A percentile compares a stretch with the other conserved stretches of the same genome.
Evolutionary conservation across 2,797 vertebrate genomes (phyloP).

Genomic region (Champsocephalus gunnari): DNA sequence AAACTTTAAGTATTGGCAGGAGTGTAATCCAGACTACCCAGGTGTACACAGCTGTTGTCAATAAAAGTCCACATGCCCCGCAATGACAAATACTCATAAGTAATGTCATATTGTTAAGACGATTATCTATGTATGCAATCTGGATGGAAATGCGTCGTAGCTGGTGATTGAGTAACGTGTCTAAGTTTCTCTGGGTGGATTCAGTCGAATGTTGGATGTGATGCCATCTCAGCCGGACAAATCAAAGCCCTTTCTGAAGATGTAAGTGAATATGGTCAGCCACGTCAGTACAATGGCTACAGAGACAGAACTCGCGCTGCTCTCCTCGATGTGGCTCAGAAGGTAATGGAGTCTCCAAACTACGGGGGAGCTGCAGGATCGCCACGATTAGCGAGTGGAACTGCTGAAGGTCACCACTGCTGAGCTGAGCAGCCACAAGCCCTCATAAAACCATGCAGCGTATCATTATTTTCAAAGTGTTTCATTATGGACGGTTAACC

Average conservation of each 20-base stretch:
- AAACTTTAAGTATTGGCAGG: constrained; percentile 46
- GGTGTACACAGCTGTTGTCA: constrained; percentile 68
- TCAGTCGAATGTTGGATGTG: not conserved
- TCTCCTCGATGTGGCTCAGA: constrained; percentile 69
- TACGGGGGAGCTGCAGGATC: constrained; percentile 70
- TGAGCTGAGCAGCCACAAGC: constrained; percentile 80
- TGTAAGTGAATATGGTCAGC: constrained; percentile 41
- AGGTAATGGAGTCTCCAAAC: constrained; percentile 76
- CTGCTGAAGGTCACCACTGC: constrained; percentile 81
- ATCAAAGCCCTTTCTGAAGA: constrained; percentile 35
- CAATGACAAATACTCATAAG: constrained; percentile 49
- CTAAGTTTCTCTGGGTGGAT: constrained; percentile 1
- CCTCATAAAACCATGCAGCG: constrained; percentile 84
- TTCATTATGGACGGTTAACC: constrained; percentile 87
- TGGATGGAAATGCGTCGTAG: constrained; percentile 2
- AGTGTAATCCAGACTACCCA: constrained; percentile 52
- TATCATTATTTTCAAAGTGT: constrained; percentile 87
- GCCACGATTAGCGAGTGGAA: constrained; percentile 76
- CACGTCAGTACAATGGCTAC: constrained; percentile 38
- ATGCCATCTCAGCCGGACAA: constrained; percentile 17
- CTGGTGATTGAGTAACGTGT: not conserved
- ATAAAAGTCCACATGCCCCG: constrained; percentile 55
- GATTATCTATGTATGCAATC: constrained; percentile 13
- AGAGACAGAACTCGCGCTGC: constrained; percentile 43
- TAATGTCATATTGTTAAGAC: constrained; percentile 34